Percentiles rank a stretch among this genome's conserved stretches.
Evolutionary conservation across 2,113 vertebrate species (phyloP).

Genomic region (Heloderma charlesbogerti): DNA sequence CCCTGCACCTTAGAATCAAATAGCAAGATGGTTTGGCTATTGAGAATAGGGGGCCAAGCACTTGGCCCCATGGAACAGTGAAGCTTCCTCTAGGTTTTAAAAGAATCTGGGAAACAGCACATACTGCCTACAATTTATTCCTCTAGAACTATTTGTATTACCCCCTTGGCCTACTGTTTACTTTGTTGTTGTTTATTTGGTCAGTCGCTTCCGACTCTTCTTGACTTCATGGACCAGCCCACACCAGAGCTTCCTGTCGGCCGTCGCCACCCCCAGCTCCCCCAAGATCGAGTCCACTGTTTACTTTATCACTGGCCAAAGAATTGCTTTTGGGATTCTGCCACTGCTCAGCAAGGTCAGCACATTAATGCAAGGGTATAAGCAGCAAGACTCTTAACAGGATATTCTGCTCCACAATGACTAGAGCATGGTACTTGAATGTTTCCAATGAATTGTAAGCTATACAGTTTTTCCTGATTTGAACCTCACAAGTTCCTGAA

Average conservation of each 20-base stretch:
- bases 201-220: no score
- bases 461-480: neutral
- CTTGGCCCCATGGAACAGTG: conserved; percentile 8
- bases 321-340: conserved; percentile 21
- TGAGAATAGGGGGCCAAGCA: conserved; percentile 24
- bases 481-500: neutral
- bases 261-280: no score
- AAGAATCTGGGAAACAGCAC: neutral
- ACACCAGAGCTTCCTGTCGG: no score
- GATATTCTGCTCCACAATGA: neutral
- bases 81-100: neutral
- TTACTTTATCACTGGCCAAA: conserved; percentile 48
- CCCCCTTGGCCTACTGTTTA: neutral
- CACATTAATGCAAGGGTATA: neutral
- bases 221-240: no score
- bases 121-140: conserved; percentile 27
- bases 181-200: no score
- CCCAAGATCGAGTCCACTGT: no score
- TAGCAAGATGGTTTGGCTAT: neutral
- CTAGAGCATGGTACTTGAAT: neutral
- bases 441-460: neutral
- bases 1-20: neutral
- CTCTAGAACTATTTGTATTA: conserved; percentile 40
- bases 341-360: neutral
- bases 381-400: neutral